phyloP scores from a whole-genome alignment of 2,797 vertebrate genomes.

The Oreonectes daqikongensis region DNA sequence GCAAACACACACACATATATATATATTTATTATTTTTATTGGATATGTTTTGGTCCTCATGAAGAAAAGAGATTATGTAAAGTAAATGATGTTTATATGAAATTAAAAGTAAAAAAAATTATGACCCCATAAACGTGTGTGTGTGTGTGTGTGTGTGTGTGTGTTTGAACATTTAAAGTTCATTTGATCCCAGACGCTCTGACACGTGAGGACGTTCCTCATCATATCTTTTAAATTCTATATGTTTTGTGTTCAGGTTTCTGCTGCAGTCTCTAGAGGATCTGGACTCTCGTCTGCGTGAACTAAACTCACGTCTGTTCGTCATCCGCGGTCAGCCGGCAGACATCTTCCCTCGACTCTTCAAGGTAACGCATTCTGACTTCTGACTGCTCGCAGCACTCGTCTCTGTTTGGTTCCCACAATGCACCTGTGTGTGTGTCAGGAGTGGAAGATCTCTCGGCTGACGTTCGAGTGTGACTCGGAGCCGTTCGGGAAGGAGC shows the following conservation, averaged over 20 bases:
- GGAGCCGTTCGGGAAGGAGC: conserved; percentile 66
- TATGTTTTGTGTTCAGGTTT: conserved; percentile 61
- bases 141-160: not conserved
- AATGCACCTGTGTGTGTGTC: conserved; percentile 6
- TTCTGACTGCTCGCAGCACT: not conserved
- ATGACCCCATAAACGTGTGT: not conserved
- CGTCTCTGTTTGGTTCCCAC: not conserved
- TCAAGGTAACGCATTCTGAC: conserved; percentile 56
- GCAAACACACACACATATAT: too few relatives aligned
- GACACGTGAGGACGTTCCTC: not conserved
- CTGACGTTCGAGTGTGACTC: conserved; percentile 67
- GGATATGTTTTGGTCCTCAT: too few relatives aligned
- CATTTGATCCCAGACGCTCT: not conserved
- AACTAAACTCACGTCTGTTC: conserved; percentile 65
- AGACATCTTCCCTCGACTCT: conserved; percentile 65
- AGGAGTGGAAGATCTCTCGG: conserved; percentile 65
- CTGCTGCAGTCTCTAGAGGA: conserved; percentile 66
- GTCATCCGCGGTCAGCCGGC: conserved; percentile 66
- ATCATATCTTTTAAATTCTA: too few relatives aligned
- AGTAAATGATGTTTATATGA: too few relatives aligned
- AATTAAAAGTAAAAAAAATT: too few relatives aligned
- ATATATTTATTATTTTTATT: too few relatives aligned
- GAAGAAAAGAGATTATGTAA: too few relatives aligned
- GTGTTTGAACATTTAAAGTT: not conserved
- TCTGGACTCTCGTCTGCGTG: conserved; percentile 62